Conservation (phyloP, 2,888 invertebrate species). For the Sinodicranocentrus sp. region DNA sequence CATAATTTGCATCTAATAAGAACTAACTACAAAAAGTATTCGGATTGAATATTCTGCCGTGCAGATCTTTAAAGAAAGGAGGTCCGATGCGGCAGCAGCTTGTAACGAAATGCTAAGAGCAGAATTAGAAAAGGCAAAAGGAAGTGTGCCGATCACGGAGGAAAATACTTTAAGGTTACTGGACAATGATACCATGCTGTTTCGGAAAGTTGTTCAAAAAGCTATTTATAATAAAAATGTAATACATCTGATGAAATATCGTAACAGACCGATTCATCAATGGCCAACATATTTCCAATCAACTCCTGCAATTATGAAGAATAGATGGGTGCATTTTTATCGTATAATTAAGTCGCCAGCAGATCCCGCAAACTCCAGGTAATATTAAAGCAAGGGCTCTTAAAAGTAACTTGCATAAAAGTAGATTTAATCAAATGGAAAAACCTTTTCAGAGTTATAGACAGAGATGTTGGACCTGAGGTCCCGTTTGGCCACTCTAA, state of each 20-base stretch:
- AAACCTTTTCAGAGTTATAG: slow-evolving; percentile 42
- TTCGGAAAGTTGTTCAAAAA: background rate
- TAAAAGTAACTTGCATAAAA: background rate
- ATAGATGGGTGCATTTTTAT: slow-evolving; percentile 49
- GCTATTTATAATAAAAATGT: slow-evolving; percentile 36
- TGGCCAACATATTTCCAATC: slow-evolving; percentile 33
- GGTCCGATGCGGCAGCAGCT: no score
- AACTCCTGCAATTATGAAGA: slow-evolving; percentile 22
- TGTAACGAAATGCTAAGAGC: no score
- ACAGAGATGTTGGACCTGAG: no score
- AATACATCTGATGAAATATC: slow-evolving; percentile 14
- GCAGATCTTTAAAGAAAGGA: no score
- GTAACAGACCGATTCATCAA: background rate
- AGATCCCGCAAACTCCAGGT: slow-evolving; percentile 2
- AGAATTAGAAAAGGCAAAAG: no score
- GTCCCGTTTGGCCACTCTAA: no score
- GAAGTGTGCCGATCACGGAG: no score
- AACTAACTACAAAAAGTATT: no score
- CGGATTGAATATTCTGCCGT: no score
- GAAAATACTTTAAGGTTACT: no score
- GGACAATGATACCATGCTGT: slow-evolving; percentile 14
- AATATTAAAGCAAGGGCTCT: background rate
- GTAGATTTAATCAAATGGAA: background rate
- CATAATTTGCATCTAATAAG: no score
- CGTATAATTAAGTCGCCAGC: slow-evolving; percentile 36